Evolutionary conservation across 1,140 invertebrate genomes (phyloP), one percentile per base, ranked within the genome.

Genomic region (Probaryconus sp.): DNA sequence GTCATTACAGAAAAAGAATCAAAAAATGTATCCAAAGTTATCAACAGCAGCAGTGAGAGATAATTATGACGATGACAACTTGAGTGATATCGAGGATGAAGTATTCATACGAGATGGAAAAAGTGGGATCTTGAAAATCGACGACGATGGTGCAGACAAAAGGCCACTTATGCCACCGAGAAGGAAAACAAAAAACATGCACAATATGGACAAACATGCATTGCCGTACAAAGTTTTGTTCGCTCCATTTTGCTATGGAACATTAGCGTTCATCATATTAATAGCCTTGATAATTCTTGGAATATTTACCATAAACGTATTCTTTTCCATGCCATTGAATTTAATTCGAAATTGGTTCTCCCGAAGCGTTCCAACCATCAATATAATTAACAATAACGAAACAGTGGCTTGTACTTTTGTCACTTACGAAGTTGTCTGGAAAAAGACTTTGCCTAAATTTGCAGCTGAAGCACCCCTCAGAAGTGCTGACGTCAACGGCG

Each of bases 391-490:
- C 11, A 79, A 26, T 13, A 70, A 61, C 35, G 56, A 67, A n/a
- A 77, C 91, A 26, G 81, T 92, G 70, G 91, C 92, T 28, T 95
- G 94, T 84, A 92, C 91, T 33, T 90, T 92, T 53, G 88, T 95
- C 7, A 85, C 89, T 47, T 89, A 92, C 0, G 89, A 91, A 45
- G 89, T 93, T 53, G 85, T 94, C 6, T 96, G 95, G 95, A 89
- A 89, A 0, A 88, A 89, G 60, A 91, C 91, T 31, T 89, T 96
- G 79, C 91, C 93, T 6, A 93, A 93, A 80, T 85, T 95, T 7
- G 91, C 91, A 21, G 93, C 94, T 5, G 94, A 96, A 86, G 92
- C 93, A 24, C 90, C 94, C 0, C 86, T 96, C 31, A 87, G 93
- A 68, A 88, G 91, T 37, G 85, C 91, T 16, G 94, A 96, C 85